phyloP scores from a whole-genome alignment of 2,113 vertebrate species.

The Tetrao urogallus region DNA sequence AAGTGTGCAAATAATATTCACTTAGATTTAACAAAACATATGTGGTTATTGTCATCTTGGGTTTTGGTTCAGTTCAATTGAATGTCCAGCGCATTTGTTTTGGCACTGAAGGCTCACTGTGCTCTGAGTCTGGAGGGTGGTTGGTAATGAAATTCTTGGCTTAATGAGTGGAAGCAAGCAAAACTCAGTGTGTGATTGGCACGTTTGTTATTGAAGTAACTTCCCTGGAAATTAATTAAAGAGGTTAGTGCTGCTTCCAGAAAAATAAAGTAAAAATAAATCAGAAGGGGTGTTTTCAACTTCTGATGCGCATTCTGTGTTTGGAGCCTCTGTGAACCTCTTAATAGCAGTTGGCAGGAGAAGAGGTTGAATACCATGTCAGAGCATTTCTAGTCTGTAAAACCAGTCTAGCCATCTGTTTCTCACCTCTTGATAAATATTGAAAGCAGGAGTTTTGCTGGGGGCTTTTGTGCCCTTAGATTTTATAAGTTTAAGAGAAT shows the following conservation, averaged over 20 bases:
- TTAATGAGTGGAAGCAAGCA: background rate
- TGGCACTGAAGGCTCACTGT: background rate
- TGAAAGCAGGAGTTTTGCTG: conserved; percentile 60
- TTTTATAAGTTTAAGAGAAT: conserved; percentile 25
- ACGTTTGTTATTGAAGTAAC: background rate
- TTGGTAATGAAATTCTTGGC: conserved; percentile 20
- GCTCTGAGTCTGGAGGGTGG: background rate
- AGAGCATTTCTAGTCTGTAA: conserved; percentile 37
- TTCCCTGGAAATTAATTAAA: conserved; percentile 46
- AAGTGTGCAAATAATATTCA: background rate
- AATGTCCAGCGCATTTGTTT: background rate
- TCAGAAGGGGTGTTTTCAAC: background rate
- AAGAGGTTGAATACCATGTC: conserved; percentile 9
- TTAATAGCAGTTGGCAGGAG: conserved; percentile 39
- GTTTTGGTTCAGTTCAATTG: background rate
- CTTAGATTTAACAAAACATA: background rate
- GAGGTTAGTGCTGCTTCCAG: background rate
- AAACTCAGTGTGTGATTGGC: background rate
- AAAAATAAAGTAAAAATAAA: background rate
- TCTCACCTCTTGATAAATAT: conserved; percentile 68
- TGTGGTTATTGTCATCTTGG: background rate
- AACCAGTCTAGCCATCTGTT: conserved; percentile 66
- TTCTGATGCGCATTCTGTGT: background rate
- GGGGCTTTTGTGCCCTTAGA: conserved; percentile 31
- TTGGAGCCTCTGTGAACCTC: background rate